A percentile compares a stretch with the other conserved stretches of the same genome.
Evolutionary conservation across 2,113 vertebrate genomes (phyloP).

Genomic region (Gallinago jamesoni): DNA sequence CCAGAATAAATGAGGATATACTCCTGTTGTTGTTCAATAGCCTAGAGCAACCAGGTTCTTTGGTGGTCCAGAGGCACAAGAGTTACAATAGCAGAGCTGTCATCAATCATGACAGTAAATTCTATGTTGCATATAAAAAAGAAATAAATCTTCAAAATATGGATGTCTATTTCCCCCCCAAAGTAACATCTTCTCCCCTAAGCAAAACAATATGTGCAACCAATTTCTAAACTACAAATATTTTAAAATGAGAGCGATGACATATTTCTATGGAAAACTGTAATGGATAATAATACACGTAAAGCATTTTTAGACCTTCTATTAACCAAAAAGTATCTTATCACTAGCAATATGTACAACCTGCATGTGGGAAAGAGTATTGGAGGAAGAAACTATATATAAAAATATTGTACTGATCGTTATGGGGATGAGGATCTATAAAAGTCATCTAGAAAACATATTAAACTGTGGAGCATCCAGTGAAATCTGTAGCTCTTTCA

Average conservation of each 20-base stretch:
- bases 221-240: not conserved
- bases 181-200: not conserved
- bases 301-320: not conserved
- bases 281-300: rapidly evolving
- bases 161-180: not conserved
- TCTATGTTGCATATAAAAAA: not conserved
- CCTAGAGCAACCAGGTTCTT: constrained; percentile 53
- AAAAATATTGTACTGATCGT: not conserved
- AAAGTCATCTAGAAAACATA: not conserved
- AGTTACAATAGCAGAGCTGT: constrained; percentile 16
- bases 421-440: not conserved
- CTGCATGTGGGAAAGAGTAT: not conserved
- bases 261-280: not conserved
- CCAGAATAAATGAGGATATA: not conserved
- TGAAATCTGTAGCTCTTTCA: not conserved
- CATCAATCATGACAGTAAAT: not conserved
- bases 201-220: not conserved
- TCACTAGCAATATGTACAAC: not conserved
- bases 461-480: not conserved
- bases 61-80: constrained; percentile 19
- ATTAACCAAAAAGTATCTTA: not conserved
- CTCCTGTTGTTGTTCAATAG: not conserved
- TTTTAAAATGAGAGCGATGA: not conserved
- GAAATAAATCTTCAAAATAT: not conserved
- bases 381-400: not conserved